Base-by-base conservation (phyloP, 1,140 invertebrate genomes). In the Drosophila burlai region DNA sequence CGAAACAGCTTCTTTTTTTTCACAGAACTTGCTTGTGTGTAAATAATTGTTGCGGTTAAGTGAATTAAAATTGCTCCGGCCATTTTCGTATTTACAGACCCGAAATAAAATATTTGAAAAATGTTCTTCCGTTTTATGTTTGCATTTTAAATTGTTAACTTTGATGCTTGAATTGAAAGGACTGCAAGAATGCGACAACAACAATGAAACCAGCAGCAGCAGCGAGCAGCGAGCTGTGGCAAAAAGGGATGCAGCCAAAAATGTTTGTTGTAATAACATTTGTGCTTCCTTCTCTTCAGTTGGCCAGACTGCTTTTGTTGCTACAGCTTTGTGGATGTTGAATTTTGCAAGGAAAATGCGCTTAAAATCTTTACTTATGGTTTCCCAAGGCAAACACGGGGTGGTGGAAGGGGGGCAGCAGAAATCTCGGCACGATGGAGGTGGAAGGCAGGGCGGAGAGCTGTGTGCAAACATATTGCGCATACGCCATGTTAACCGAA, bases 401-500 rank as follows among this genome's bases (percentile, higher is more conserved):
- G 29, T 63, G 50, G n/a, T 31, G 18, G 50, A 16, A 4, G 57
- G 50, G n/a, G 43, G 43, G 64, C 55, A 58, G 76, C 60, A 68
- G 63, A 65, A 79, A 66, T 73, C 69, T 66, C 71, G 64, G 58
- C 65, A 60, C 9, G 29, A 38, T 40, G 21, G 21, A 21, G n/a
- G 45, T n/a, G 38, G 29, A 10, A 16, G 59, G 15, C 10, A n/a
- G 49, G 18, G 31, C 13, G 29, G 13, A 38, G 36, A 46, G 24
- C n/a, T 42, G 36, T 82, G 66, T 67, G 76, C 84, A 87, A 86
- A 86, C 84, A 89, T 74, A 89, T 87, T 87, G 83, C 77, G 76
- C 81, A 87, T 87, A 87, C 81, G 84, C 83, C 84, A 87, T 84
- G 84, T 90, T 87, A 89, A 81, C 84, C 84, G 69, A 84, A 87